Base-by-base conservation (phyloP, 2,888 invertebrate species). In the Capitulum mitella region DNA sequence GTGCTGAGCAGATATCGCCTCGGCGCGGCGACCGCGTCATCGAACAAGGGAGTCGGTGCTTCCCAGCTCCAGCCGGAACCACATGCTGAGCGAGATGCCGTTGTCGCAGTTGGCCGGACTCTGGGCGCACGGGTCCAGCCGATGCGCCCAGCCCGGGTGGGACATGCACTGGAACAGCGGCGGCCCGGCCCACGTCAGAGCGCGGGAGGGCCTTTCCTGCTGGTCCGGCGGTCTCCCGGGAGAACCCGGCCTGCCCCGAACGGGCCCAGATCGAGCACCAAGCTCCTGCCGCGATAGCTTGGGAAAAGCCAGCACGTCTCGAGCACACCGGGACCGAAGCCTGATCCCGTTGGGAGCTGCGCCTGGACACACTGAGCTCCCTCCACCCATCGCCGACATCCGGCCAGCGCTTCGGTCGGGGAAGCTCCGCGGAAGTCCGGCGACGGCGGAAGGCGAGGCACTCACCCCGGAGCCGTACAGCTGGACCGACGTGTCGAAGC, bases 71-170 rank as follows among this genome's bases (percentile, higher is more conserved):
- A 78, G 77, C 40, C 80, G 81, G 29, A 77, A 78, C 82, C 82
- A 83, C n/a, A 83, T 80, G 75, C 80, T 80, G 37, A 82, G 37
- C 0, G 82, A 82, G 37, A 82, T 51, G 34, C 83, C 83, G 0
- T 77, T 37, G 1, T 29, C 19, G 75, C 83, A 83, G 32, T 80
- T 46, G 19, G 12, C 58, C 8, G 82, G 83, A 78, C 82, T 79
- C 2, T 29, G 34, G 75, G 80, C 81, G 61, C 83, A 83, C 14
- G 64, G 43, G 51, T 82, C 82, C 0, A 43, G 37, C 37, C 34
- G 22, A 48, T 16, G 26, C 16, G 64, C 14, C 78, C 78, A 19
- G n/a, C 46, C 64, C n/a, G 16, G 26, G 54, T n/a, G 54, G 54
- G 54, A n/a, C 54, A 54, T 54, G n/a, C 54, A 54, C 54, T 54